phyloP scores from a whole-genome alignment of 2,797 vertebrate genomes.

The Tarsius wallacei region DNA sequence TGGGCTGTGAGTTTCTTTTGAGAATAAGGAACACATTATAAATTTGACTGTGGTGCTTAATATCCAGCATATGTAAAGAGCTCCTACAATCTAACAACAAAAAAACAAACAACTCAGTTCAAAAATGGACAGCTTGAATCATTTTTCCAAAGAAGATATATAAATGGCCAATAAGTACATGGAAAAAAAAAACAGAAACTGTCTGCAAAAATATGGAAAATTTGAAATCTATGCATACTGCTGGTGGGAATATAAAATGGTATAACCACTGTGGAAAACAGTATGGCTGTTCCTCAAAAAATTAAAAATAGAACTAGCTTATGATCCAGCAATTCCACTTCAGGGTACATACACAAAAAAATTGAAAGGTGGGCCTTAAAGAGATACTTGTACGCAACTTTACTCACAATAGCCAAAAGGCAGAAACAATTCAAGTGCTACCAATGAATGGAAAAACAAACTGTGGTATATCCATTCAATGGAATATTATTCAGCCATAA shows the following conservation, averaged over 20 bases:
- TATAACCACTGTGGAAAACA: neutral
- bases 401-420: neutral
- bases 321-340: neutral
- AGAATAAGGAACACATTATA: neutral
- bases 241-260: neutral
- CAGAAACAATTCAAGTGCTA: neutral
- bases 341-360: neutral
- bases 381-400: neutral
- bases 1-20: neutral
- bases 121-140: neutral
- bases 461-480: neutral
- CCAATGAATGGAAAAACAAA: neutral
- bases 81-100: neutral
- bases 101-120: neutral
- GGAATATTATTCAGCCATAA: slow-evolving; percentile 24
- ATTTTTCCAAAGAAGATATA: slow-evolving; percentile 21
- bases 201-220: neutral
- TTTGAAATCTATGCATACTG: neutral
- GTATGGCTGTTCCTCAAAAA: neutral
- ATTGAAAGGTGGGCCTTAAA: neutral
- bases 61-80: slow-evolving; percentile 6
- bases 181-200: neutral
- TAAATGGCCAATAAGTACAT: neutral
- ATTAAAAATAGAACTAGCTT: neutral
- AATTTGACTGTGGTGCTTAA: slow-evolving; percentile 11